phyloP scores from a whole-genome alignment of 1,140 invertebrate genomes.

The Ceratosolen fusciceps region DNA sequence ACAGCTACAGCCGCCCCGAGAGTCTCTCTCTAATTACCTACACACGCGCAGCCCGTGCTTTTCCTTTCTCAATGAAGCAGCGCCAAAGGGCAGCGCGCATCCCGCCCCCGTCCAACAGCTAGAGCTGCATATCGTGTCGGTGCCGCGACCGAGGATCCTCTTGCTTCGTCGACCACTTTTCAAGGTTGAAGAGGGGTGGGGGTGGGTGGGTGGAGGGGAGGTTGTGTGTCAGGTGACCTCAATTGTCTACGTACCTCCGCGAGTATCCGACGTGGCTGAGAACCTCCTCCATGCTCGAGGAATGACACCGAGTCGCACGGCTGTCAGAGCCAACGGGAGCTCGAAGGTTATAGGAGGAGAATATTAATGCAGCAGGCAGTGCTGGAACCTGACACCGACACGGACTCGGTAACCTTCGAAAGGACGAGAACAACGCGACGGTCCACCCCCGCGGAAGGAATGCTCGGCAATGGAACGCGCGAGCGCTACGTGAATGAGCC shows the following conservation, averaged over 20 bases:
- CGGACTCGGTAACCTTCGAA: background rate
- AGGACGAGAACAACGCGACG: background rate
- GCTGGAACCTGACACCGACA: too few species aligned
- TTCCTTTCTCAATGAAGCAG: background rate
- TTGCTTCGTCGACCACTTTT: background rate
- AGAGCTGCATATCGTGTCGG: background rate
- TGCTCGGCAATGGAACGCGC: slow-evolving; percentile 39
- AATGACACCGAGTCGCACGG: too few species aligned
- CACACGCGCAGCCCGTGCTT: background rate
- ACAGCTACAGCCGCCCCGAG: background rate
- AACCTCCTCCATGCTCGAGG: too few species aligned
- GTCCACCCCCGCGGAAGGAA: slow-evolving; percentile 46
- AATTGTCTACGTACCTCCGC: background rate
- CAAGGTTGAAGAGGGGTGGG: too few species aligned
- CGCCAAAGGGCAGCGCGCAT: background rate
- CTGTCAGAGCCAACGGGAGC: too few species aligned
- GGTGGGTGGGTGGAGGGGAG: too few species aligned
- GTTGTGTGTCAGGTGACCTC: too few species aligned
- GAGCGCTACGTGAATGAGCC: background rate
- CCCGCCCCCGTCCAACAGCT: background rate
- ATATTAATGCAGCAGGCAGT: background rate
- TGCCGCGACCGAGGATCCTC: background rate
- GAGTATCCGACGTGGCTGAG: background rate
- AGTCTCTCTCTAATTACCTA: background rate
- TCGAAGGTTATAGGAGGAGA: too few species aligned